A percentile compares a stretch with the other conserved stretches of the same genome.
Conservation (phyloP, 2,797 vertebrate genomes). For the Morelia viridis region DNA sequence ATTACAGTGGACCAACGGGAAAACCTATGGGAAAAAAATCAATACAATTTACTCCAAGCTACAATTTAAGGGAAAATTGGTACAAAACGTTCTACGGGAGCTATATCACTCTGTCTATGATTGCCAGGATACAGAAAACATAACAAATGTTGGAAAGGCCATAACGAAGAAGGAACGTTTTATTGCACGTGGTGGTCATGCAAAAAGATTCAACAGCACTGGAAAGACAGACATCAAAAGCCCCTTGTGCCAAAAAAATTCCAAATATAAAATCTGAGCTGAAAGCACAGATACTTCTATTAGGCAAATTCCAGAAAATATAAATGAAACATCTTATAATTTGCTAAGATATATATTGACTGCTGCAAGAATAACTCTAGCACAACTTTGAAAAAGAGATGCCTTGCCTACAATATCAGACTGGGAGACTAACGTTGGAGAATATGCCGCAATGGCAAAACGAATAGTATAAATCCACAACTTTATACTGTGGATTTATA, state of each 20-base stretch:
- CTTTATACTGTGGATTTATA: too few relatives aligned
- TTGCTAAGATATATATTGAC: not conserved
- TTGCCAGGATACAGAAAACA: not conserved
- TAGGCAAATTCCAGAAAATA: not conserved
- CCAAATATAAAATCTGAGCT: not conserved
- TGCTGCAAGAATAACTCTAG: too few relatives aligned
- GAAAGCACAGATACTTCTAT: not conserved
- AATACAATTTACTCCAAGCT: not conserved
- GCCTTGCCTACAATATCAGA: too few relatives aligned
- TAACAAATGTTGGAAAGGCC: not conserved
- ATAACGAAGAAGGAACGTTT: not conserved
- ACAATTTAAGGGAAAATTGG: not conserved
- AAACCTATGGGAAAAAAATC: not conserved
- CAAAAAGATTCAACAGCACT: not conserved
- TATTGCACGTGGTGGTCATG: not conserved
- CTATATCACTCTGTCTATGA: not conserved
- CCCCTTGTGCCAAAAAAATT: too few relatives aligned
- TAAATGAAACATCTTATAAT: not conserved
- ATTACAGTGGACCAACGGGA: not conserved
- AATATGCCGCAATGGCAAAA: too few relatives aligned
- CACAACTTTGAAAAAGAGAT: too few relatives aligned
- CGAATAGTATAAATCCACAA: too few relatives aligned
- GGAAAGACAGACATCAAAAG: not conserved
- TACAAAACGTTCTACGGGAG: not conserved
- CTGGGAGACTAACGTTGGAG: too few relatives aligned